Percentiles rank a stretch among this genome's conserved stretches.
Conservation (phyloP, 2,797 vertebrate genomes). For the Otolemur crassicaudatus region DNA sequence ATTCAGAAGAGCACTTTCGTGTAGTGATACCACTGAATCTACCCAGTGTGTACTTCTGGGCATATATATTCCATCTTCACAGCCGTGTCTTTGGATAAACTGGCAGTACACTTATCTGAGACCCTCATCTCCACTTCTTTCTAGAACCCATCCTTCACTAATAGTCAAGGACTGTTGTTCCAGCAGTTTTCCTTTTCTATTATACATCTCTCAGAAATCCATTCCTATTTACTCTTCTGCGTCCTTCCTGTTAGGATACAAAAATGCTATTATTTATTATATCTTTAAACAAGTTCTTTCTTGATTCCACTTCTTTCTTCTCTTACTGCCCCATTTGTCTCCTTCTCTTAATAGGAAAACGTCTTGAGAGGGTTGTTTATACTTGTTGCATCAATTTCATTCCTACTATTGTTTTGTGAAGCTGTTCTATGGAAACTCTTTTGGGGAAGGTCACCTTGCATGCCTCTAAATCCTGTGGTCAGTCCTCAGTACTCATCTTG, state of each 20-base stretch:
- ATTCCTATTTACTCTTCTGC: neutral
- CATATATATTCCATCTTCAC: neutral
- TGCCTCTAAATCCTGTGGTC: neutral
- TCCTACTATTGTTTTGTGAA: neutral
- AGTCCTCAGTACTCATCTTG: neutral
- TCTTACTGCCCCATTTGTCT: constrained; percentile 4
- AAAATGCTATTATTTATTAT: neutral
- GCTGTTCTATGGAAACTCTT: neutral
- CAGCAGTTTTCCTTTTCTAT: neutral
- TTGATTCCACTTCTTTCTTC: neutral
- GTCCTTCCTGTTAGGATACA: neutral
- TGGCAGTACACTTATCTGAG: neutral
- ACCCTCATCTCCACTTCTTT: neutral
- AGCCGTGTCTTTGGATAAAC: neutral
- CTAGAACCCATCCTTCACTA: neutral
- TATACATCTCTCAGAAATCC: neutral
- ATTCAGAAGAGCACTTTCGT: neutral
- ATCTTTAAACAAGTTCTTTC: neutral
- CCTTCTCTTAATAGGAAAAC: neutral
- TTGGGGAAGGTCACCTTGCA: neutral
- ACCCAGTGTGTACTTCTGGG: neutral
- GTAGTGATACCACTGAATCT: neutral
- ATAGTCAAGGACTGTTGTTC: neutral
- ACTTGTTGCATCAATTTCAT: constrained; percentile 4
- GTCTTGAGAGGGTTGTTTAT: neutral